Evolutionary conservation across 2,888 invertebrate genomes (phyloP).

Genomic region (Acanthosepion esculentum): DNA sequence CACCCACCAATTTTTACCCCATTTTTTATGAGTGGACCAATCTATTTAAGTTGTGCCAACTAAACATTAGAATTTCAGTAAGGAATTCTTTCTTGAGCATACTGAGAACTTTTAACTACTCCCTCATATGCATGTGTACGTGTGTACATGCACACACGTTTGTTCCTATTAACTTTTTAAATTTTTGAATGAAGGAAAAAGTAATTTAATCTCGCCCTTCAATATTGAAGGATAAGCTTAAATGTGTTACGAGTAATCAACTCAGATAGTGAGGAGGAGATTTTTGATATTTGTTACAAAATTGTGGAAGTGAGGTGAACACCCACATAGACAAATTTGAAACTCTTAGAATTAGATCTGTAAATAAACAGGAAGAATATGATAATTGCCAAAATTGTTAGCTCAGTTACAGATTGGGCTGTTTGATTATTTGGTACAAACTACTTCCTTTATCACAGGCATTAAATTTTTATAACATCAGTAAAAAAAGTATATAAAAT

Average conservation of each 20-base stretch:
- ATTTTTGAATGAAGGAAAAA: too few relatives aligned
- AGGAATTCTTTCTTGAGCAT: too few relatives aligned
- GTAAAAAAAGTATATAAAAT: background rate
- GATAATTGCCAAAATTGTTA: background rate
- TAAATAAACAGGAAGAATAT: background rate
- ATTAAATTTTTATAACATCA: background rate
- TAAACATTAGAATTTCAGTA: too few relatives aligned
- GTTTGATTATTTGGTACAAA: background rate
- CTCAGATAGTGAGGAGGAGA: background rate
- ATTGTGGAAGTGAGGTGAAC: background rate
- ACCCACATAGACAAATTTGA: too few relatives aligned
- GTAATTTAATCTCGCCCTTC: too few relatives aligned
- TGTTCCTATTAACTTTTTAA: too few relatives aligned
- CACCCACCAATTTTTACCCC: too few relatives aligned
- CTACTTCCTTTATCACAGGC: background rate
- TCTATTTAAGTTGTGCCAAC: too few relatives aligned
- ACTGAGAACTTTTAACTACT: too few relatives aligned
- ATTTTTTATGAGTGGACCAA: too few relatives aligned
- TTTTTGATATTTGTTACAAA: background rate
- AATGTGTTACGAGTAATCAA: background rate
- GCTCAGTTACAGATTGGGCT: background rate
- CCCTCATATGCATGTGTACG: background rate
- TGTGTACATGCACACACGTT: background rate
- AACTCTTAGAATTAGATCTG: background rate
- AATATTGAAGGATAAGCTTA: background rate